phyloP scores from a whole-genome alignment of 2,113 vertebrate genomes.

The Gobio gobio region DNA sequence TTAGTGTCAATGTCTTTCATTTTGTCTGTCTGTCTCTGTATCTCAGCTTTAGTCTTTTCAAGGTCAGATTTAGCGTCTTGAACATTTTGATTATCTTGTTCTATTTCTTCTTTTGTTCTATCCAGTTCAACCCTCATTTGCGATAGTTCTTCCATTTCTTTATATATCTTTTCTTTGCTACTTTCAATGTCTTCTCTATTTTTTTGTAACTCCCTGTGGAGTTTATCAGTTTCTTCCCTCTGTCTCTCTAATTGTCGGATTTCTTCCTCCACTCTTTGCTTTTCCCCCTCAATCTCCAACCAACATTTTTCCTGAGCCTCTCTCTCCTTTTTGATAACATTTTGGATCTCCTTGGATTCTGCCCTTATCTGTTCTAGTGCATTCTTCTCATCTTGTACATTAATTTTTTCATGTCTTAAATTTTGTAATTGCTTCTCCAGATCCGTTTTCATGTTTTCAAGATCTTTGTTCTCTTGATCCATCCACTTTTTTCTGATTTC shows the following conservation, averaged over 20 bases:
- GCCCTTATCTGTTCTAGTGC: neutral
- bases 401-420: neutral
- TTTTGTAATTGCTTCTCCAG: conserved; percentile 4
- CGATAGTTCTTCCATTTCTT: neutral
- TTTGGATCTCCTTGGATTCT: conserved; percentile 3
- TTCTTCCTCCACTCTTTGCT: neutral
- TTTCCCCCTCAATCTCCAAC: neutral
- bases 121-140: conserved; percentile 22
- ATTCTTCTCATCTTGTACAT: conserved; percentile 4
- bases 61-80: neutral
- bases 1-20: conserved; percentile 16
- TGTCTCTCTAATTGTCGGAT: conserved; percentile 15
- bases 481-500: conserved; percentile 31
- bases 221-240: neutral
- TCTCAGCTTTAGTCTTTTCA: conserved; percentile 4
- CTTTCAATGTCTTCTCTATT: neutral
- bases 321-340: neutral
- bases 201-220: conserved; percentile 9
- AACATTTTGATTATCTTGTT: neutral
- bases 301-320: neutral
- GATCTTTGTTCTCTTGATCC: conserved; percentile 24
- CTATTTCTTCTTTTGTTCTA: neutral
- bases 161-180: neutral
- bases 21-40: conserved; percentile 11
- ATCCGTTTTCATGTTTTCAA: neutral